Conservation (phyloP, 2,797 vertebrate genomes). For the Alosa sapidissima region DNA sequence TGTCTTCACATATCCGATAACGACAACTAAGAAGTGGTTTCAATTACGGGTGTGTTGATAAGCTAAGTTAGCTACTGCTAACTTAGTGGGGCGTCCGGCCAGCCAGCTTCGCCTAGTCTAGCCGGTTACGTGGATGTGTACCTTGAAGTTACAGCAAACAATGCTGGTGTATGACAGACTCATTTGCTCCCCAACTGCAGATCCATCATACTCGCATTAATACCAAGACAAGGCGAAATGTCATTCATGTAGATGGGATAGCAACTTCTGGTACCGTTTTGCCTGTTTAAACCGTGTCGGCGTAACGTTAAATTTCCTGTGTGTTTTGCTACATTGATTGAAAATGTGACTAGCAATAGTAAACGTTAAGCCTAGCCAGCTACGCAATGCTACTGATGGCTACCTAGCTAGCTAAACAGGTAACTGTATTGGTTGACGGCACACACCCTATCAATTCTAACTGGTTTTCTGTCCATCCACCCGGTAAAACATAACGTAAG, state of each 20-base stretch:
- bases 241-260: neutral
- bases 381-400: neutral
- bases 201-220: neutral
- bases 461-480: neutral
- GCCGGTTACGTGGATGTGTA: conserved; percentile 5
- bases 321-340: neutral
- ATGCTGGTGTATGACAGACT: neutral
- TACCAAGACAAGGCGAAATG: neutral
- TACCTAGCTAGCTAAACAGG: neutral
- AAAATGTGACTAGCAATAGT: neutral
- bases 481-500: neutral
- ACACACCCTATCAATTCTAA: neutral
- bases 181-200: neutral
- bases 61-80: neutral
- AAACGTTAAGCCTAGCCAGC: neutral
- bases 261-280: neutral
- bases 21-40: neutral
- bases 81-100: neutral
- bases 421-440: neutral
- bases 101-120: neutral
- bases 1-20: neutral
- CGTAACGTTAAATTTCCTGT: neutral
- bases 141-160: conserved; percentile 18
- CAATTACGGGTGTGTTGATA: neutral
- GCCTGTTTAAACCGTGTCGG: neutral